Base-by-base conservation (phyloP, 2,113 vertebrate genomes). In the Notechis scutatus region DNA sequence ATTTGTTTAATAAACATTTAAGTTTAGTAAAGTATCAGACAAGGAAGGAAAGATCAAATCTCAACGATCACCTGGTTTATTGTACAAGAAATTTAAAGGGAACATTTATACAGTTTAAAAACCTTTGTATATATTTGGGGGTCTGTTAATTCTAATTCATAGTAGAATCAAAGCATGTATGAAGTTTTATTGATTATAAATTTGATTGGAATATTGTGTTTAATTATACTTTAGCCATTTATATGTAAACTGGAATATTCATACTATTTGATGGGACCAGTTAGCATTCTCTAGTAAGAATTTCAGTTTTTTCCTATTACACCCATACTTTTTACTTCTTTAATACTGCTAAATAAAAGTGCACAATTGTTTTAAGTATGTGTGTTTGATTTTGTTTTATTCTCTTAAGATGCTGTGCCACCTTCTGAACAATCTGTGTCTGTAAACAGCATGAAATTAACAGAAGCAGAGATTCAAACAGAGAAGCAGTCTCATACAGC, bases 341-440 rank as follows among this genome's bases (percentile, higher is more conserved):
- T 92, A 92, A 88, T 85, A 90, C 95, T 23, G 14, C 4, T 94
- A 94, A 57, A 23, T 91, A 59, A 95, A 92, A 54, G 29, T 88
- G 21, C 57, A 85, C 91, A 94, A 90, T 93, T 81, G 86, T 93
- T 89, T 94, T 95, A 90, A 54, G 12, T 94, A n/a, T 90, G 93
- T n/a, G 92, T 8, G 5, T 91, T 92, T 89, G 91, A 81, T 94
- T 93, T 94, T 93, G 24, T 94, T 95, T 89, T 7, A 29, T 94
- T 61, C 34, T 64, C 95, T 95, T 90, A 92, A 98, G 98, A 97
- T 96, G 56, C 93, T 94, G 90, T 93, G n/a, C 93, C 96, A 87
- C 87, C 54, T 94, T 94, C 93, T 1, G 97, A 97, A 92, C 97
- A 94, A 95, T 97, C 97, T 29, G 59, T 96, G 26, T 97, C 97